Percentiles rank a stretch among this genome's conserved stretches.
Evolutionary conservation across 2,113 vertebrate species (phyloP).

Genomic region (Dasyurus viverrinus): DNA sequence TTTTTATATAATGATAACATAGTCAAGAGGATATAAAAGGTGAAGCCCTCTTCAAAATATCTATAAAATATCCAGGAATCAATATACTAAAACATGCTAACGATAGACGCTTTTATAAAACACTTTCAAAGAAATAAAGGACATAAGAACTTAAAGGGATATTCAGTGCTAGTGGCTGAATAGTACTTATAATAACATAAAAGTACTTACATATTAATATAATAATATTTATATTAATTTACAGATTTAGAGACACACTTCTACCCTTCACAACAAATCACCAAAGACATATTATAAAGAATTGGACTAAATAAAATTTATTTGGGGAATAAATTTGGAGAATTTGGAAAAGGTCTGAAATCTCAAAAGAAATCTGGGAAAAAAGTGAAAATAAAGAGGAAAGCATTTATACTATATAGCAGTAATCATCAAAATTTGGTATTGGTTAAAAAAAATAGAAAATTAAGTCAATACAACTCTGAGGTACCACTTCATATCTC

Average conservation of each 20-base stretch:
- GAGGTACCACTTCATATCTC: too few relatives aligned
- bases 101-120: neutral
- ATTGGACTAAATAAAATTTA: neutral
- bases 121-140: neutral
- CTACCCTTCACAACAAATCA: neutral
- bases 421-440: neutral
- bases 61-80: neutral
- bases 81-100: neutral
- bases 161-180: neutral
- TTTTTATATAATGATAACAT: neutral
- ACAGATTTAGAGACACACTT: neutral
- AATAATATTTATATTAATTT: neutral
- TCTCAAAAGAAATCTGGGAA: neutral
- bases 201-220: neutral
- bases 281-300: neutral
- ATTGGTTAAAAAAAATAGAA: neutral
- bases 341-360: neutral
- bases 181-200: neutral
- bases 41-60: neutral
- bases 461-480: neutral
- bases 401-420: neutral
- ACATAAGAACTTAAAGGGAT: neutral
- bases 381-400: neutral
- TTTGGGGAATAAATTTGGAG: neutral
- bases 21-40: neutral